These are phyloP conservation scores for Olivierus martensii DNA, from an alignment of 1,140 invertebrate species.

Conservation along the genomic window DNA sequence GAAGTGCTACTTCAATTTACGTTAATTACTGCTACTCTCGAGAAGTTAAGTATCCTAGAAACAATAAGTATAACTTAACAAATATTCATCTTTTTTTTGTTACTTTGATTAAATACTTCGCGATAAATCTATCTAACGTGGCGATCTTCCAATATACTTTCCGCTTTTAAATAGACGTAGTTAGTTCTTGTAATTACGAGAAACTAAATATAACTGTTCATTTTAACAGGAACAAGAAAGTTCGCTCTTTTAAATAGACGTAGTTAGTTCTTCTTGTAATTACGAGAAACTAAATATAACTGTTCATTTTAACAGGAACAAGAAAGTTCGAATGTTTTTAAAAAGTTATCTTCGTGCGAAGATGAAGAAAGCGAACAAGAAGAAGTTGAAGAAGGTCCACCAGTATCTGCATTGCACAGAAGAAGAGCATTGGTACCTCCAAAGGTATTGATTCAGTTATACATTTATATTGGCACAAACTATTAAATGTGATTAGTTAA, in stretches of 20 bases:
- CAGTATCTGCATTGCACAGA: constrained; percentile 32
- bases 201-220: neutral
- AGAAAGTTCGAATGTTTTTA: constrained; percentile 22
- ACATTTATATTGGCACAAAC: too few relatives aligned
- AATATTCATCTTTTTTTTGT: neutral
- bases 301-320: constrained; percentile 13
- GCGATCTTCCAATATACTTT: too few relatives aligned
- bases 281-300: too few relatives aligned
- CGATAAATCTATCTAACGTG: too few relatives aligned
- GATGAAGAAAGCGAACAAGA: constrained; percentile 22
- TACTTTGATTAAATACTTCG: too few relatives aligned
- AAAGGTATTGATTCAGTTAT: constrained; percentile 24
- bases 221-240: constrained; percentile 18
- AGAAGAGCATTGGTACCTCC: constrained; percentile 35
- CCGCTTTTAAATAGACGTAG: too few relatives aligned
- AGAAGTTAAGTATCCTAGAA: too few relatives aligned
- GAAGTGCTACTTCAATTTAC: too few relatives aligned
- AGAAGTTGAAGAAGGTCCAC: constrained; percentile 24
- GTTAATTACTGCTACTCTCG: too few relatives aligned
- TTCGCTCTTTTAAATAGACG: neutral
- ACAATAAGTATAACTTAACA: neutral
- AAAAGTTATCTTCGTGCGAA: constrained; percentile 18
- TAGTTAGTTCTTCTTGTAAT: constrained; percentile 6
- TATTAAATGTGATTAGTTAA: too few relatives aligned
- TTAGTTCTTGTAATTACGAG: neutral